Evolutionary conservation across 2,888 invertebrate species (phyloP), one percentile per base, ranked within the genome.

Genomic region (Diploptera punctata): DNA sequence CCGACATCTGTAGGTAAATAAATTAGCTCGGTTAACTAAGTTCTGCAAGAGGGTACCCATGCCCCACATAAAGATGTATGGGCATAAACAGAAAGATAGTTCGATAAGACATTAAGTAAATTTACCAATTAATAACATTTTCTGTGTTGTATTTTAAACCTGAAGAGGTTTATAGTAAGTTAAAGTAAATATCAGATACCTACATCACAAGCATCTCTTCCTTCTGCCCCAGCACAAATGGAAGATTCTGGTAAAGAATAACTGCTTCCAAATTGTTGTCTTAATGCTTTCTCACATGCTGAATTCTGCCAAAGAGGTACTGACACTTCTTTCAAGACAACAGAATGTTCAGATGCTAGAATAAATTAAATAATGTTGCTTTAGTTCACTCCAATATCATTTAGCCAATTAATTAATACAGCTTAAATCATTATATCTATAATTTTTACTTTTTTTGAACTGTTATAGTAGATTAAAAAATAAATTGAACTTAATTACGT

Each of bases 171-270:
- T n/a, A n/a, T n/a, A n/a, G n/a, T n/a, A n/a, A n/a, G n/a, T n/a
- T n/a, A n/a, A n/a, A n/a, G n/a, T n/a, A n/a, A n/a, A n/a, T n/a
- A n/a, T n/a, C n/a, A n/a, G n/a, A n/a, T 33, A 78, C 80, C 79
- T 77, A 83, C 83, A 75, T 83, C 83, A 76, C 84, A 84, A 21
- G 83, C 83, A 76, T 83, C 84, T 49, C 80, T 77, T 29, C 82
- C 82, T 75, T 82, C 80, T 31, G 82, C 81, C 16, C 80, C 84
- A 9, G 83, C 84, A 75, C 84, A 84, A 33, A 84, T 76, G 9
- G 83, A 77, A 2, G 81, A 81, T 5, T 78, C 74, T 3, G 83
- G 81, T 13, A 84, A 77, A 24, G 77, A 75, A 75, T 81, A 84
- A 33, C 76, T 77, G 1, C 80, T 79, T 1, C 84, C 83, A 73